These are phyloP conservation scores for Camponotus pennsylvanicus DNA, from an alignment of 1,140 invertebrate species.

Conservation along the genomic window DNA sequence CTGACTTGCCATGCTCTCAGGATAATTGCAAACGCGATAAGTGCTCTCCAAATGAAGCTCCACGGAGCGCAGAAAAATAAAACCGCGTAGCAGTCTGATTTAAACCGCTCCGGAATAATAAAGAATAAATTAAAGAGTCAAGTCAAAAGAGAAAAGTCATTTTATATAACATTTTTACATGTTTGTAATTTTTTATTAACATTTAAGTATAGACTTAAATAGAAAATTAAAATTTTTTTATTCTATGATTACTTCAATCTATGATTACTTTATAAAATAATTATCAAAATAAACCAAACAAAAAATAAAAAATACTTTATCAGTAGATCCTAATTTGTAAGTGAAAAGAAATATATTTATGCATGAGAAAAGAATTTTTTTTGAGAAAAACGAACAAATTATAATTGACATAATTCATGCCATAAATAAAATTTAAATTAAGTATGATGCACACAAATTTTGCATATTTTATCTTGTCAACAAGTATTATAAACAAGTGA, in stretches of 20 bases:
- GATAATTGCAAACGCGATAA: slow-evolving; percentile 66
- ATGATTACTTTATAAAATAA: too few relatives aligned
- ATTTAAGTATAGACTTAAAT: neutral
- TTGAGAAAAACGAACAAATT: neutral
- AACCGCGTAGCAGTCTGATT: neutral
- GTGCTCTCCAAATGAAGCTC: slow-evolving; percentile 41
- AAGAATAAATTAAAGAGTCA: neutral
- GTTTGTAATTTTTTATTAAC: neutral
- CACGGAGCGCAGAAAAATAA: slow-evolving; percentile 39
- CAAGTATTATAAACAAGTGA: neutral
- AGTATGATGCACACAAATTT: neutral
- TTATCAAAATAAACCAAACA: too few relatives aligned
- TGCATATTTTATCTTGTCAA: neutral
- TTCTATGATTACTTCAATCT: too few relatives aligned
- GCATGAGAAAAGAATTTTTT: neutral
- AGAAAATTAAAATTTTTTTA: neutral
- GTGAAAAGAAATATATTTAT: neutral
- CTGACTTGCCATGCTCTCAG: slow-evolving; percentile 53
- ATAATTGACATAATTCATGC: neutral
- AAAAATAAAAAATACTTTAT: neutral
- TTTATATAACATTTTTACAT: neutral
- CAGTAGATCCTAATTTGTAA: neutral
- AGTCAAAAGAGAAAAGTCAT: neutral
- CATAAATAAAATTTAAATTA: neutral
- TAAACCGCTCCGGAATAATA: neutral